Evolutionary conservation across 1,140 invertebrate genomes (phyloP), one percentile per base, ranked within the genome.

Genomic region (Mesaphorura yosii): DNA sequence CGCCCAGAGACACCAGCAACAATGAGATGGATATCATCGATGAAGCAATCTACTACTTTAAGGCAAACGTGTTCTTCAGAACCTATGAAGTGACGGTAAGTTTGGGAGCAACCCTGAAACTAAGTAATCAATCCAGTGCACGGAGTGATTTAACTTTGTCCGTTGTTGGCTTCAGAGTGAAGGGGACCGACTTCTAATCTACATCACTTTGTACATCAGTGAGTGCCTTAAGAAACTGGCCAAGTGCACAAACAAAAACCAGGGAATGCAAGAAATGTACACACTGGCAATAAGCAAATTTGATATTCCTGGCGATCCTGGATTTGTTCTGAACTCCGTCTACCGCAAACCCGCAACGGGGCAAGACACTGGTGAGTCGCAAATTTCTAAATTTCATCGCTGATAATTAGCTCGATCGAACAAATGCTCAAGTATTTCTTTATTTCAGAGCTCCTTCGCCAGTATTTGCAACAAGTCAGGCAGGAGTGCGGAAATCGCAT

Each of bases 61-160:
- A 95, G 75, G 92, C 96, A 1, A 98, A 98, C 74, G 93, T 99
- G 6, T 98, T 99, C 70, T 98, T 98, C 69, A 82, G 92, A 61
- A 97, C 91, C 39, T 98, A 96, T 71, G 94, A 98, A 75, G 93
- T 98, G 51, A 96, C 95, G 78, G 86, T 88, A 75, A 63, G 53
- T 54, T 53, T 39, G 3, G 17, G 31, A 34, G 31, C 31, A 34
- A 34, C n/a, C n/a, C n/a, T 34, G n/a, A 10, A 34, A 10, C 31
- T 34, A 34, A n/a, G n/a, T n/a, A n/a, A n/a, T n/a, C 47, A 42
- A 48, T 46, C 19, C 52, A 22, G 22, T 50, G 25, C 40, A 39
- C 40, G 23, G 10, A 4, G 23, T 51, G 23, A 45, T 23, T 26
- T 53, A 44, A 44, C 3, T 58, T 38, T 41, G n/a, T n/a, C n/a